Evolutionary conservation across 2,797 vertebrate genomes (phyloP).

Genomic region (Neosilurus hyrtlii): DNA sequence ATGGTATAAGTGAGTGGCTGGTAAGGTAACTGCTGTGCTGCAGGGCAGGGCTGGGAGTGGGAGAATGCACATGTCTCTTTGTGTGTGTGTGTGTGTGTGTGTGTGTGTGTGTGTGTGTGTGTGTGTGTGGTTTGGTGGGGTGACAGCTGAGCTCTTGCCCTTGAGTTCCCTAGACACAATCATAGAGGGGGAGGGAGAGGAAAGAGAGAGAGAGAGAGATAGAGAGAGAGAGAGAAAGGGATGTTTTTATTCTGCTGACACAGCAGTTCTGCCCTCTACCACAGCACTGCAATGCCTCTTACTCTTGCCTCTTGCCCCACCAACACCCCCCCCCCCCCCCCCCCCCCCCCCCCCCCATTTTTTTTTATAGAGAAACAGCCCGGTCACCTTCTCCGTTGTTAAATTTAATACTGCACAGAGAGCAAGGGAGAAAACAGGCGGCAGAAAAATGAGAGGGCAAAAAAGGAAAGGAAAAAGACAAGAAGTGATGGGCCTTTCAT

Average conservation of each 20-base stretch:
- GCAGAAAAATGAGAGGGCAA: conserved; percentile 28
- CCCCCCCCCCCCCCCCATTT: conserved; percentile 53
- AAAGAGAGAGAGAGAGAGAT: conserved; percentile 27
- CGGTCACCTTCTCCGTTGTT: conserved; percentile 80
- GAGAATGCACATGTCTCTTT: conserved; percentile 30
- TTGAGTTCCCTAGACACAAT: conserved; percentile 76
- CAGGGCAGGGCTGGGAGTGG: conserved; percentile 47
- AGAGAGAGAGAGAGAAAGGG: conserved; percentile 44
- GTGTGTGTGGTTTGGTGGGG: conserved; percentile 54
- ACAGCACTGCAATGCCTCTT: conserved; percentile 48
- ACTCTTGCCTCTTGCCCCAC: conserved; percentile 28
- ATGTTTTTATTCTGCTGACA: conserved; percentile 77
- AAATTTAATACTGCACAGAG: conserved; percentile 73
- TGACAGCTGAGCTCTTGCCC: conserved; percentile 73
- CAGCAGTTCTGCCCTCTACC: conserved; percentile 67
- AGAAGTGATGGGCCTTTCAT: conserved; percentile 31
- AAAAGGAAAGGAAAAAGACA: conserved; percentile 35
- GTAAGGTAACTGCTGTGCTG: conserved; percentile 45
- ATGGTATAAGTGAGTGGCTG: conserved; percentile 23
- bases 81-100: conserved; percentile 18
- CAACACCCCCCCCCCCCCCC: conserved; percentile 27
- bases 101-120: conserved; percentile 26
- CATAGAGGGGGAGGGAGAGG: conserved; percentile 51
- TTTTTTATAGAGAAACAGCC: conserved; percentile 75
- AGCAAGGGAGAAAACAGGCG: conserved; percentile 27